Percentiles rank a stretch among this genome's conserved stretches.
Evolutionary conservation across 2,797 vertebrate genomes (phyloP).

Genomic region (Cephalopachus bancanus): DNA sequence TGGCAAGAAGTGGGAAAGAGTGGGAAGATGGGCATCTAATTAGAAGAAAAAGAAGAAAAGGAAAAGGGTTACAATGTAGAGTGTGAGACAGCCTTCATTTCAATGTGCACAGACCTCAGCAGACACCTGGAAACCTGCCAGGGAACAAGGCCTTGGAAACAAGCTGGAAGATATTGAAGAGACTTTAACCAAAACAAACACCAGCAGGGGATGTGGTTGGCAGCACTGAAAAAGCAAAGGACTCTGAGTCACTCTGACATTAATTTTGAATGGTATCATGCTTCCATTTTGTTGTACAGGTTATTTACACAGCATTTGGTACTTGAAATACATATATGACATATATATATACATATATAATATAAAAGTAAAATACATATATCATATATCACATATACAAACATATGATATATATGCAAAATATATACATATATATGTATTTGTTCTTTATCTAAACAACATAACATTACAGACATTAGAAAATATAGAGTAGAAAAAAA

Average conservation of each 20-base stretch:
- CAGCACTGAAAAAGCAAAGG: slow-evolving; percentile 66
- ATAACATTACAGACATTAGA: slow-evolving; percentile 6
- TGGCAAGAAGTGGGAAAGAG: neutral
- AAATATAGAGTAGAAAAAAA: slow-evolving; percentile 42
- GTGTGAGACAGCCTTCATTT: slow-evolving; percentile 56
- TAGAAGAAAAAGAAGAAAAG: slow-evolving; percentile 67
- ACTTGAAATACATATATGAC: neutral
- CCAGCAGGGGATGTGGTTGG: slow-evolving; percentile 73
- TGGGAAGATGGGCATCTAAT: slow-evolving; percentile 38
- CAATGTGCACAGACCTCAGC: slow-evolving; percentile 64
- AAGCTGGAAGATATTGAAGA: slow-evolving; percentile 74
- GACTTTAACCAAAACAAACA: slow-evolving; percentile 75
- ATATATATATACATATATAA: neutral
- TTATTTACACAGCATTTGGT: slow-evolving; percentile 23
- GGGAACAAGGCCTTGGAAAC: slow-evolving; percentile 70
- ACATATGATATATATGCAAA: neutral
- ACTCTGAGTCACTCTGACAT: slow-evolving; percentile 68
- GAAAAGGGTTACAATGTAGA: slow-evolving; percentile 51
- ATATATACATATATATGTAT: neutral
- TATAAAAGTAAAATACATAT: neutral
- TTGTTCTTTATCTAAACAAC: slow-evolving; percentile 1
- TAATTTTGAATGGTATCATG: slow-evolving; percentile 71
- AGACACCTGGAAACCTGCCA: slow-evolving; percentile 76
- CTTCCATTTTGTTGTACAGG: slow-evolving; percentile 68
- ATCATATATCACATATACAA: neutral